A percentile compares a stretch with the other conserved stretches of the same genome.
These are phyloP conservation scores for Perodicticus potto DNA, from an alignment of 2,797 vertebrate genomes.

Conservation along the genomic window DNA sequence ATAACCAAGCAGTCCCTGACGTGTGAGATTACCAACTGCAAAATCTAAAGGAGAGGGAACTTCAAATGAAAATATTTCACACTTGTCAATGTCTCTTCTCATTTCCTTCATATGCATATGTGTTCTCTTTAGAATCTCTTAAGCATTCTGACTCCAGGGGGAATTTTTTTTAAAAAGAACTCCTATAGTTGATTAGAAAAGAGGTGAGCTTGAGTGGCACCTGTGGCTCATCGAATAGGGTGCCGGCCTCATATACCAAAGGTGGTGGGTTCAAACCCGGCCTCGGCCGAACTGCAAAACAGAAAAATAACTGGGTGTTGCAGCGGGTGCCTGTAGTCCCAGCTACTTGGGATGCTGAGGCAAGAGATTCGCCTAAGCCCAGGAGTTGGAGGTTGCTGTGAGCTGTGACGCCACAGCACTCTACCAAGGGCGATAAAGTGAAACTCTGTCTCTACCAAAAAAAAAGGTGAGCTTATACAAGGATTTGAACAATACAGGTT, in stretches of 20 bases:
- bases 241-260: too few species aligned
- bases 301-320: too few species aligned
- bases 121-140: background rate
- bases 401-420: too few species aligned
- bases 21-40: background rate
- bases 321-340: too few species aligned
- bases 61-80: slow-evolving; percentile 4
- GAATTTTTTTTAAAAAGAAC: background rate
- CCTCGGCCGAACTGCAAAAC: too few species aligned
- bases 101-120: background rate
- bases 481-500: background rate
- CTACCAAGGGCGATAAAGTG: too few species aligned
- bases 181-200: background rate
- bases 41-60: slow-evolving; percentile 20
- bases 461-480: background rate
- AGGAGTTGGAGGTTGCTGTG: too few species aligned
- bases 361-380: too few species aligned
- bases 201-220: background rate
- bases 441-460: too few species aligned
- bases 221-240: too few species aligned
- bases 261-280: too few species aligned
- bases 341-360: too few species aligned
- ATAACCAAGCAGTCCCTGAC: background rate
- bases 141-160: background rate
- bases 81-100: background rate